Conservation (phyloP, 2,888 invertebrate genomes). For the Belgica antarctica region DNA sequence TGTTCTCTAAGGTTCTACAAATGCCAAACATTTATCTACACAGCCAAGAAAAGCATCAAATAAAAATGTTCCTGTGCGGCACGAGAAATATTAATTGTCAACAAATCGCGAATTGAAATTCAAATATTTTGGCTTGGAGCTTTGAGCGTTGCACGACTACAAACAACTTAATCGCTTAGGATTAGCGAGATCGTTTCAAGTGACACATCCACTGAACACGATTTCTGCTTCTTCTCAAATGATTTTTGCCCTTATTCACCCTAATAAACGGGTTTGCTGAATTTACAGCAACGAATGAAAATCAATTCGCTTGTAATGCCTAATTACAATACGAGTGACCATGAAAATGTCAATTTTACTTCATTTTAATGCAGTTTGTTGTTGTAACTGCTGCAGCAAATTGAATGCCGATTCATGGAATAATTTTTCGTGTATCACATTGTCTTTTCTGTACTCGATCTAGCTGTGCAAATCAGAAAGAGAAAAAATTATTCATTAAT, state of each 20-base stretch:
- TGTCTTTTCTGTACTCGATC: background rate
- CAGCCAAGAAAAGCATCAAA: no score
- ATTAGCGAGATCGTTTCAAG: background rate
- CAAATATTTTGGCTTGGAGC: constrained; percentile 3
- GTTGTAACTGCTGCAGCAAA: constrained; percentile 9
- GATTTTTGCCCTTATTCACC: constrained; percentile 11
- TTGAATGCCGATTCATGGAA: constrained; percentile 42
- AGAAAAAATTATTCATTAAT: constrained; percentile 35
- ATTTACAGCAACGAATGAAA: background rate
- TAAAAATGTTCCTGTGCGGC: no score
- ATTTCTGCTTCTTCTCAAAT: background rate
- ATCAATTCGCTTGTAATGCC: no score
- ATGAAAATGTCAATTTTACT: constrained; percentile 32
- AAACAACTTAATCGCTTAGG: constrained; percentile 5
- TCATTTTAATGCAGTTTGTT: constrained; percentile 23
- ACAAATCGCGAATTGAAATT: constrained; percentile 2
- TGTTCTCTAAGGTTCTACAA: no score
- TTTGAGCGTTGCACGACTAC: constrained; percentile 11
- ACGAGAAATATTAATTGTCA: constrained; percentile 5
- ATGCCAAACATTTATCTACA: no score
- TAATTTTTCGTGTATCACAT: constrained; percentile 12
- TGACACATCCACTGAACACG: no score
- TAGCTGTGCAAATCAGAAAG: constrained; percentile 14
- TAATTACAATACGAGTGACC: constrained; percentile 7
- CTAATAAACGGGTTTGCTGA: no score